A percentile compares a stretch with the other conserved stretches of the same genome.
Evolutionary conservation across 2,113 vertebrate genomes (phyloP).

Genomic region (Parus major): DNA sequence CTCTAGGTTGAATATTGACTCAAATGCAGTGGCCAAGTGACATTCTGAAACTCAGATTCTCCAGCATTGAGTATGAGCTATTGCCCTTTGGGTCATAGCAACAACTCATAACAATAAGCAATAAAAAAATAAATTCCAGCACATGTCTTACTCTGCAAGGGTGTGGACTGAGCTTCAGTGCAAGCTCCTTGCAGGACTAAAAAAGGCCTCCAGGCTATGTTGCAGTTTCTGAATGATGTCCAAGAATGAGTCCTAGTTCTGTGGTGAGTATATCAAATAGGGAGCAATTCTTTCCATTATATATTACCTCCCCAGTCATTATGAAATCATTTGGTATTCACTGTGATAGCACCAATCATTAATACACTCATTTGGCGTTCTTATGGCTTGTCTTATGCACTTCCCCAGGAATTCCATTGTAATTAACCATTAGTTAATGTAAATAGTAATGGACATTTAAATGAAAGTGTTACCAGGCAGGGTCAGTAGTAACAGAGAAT

Average conservation of each 20-base stretch:
- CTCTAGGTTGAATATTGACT: neutral
- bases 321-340: constrained; percentile 79
- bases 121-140: constrained; percentile 50
- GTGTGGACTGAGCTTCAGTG: constrained; percentile 3
- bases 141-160: constrained; percentile 10
- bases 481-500: constrained; percentile 61
- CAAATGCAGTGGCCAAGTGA: neutral
- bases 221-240: constrained; percentile 57
- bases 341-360: constrained; percentile 76
- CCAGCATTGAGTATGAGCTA: neutral
- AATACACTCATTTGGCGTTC: constrained; percentile 74
- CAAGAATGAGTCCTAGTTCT: constrained; percentile 65
- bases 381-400: constrained; percentile 70
- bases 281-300: constrained; percentile 68
- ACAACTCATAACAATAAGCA: constrained; percentile 52
- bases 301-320: constrained; percentile 73
- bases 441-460: constrained; percentile 76
- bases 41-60: neutral
- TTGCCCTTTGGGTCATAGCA: neutral
- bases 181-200: constrained; percentile 8
- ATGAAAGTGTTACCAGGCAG: constrained; percentile 60
- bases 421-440: constrained; percentile 79
- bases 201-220: constrained; percentile 35
- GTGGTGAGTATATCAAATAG: constrained; percentile 65
- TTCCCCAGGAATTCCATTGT: constrained; percentile 71